Evolutionary conservation across 2,797 vertebrate genomes (phyloP).

Genomic region (Decapterus maruadsi): DNA sequence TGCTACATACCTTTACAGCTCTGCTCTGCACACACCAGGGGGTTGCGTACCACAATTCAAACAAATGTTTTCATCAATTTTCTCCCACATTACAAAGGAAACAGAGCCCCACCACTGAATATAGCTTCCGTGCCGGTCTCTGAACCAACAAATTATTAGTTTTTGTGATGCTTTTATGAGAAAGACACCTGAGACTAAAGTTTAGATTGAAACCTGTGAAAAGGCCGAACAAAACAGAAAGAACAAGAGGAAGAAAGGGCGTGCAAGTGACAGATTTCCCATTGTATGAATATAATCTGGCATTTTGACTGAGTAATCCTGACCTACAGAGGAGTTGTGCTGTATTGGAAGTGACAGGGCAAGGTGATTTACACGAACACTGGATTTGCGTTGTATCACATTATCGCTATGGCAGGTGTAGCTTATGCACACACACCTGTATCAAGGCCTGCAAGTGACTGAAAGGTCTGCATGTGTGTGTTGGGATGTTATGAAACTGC

Average conservation of each 20-base stretch:
- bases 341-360: constrained; percentile 62
- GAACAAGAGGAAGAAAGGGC: neutral
- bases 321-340: constrained; percentile 34
- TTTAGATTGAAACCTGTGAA: constrained; percentile 26
- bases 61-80: constrained; percentile 18
- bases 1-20: constrained; percentile 7
- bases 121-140: constrained; percentile 3
- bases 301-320: constrained; percentile 54
- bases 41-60: constrained; percentile 11
- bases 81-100: constrained; percentile 11
- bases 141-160: constrained; percentile 15
- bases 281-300: constrained; percentile 46
- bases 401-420: constrained; percentile 69
- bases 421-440: constrained; percentile 48
- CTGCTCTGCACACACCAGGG: constrained; percentile 5
- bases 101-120: constrained; percentile 14
- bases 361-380: constrained; percentile 63
- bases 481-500: constrained; percentile 36
- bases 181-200: neutral
- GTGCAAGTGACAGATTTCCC: constrained; percentile 32
- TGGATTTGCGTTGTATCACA: constrained; percentile 64
- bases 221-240: constrained; percentile 25
- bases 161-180: constrained; percentile 4
- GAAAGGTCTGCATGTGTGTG: constrained; percentile 38
- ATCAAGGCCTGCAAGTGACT: constrained; percentile 30